Evolutionary conservation across 1,140 invertebrate species (phyloP), one percentile per base, ranked within the genome.

Genomic region (Lutraria rhynchaena): DNA sequence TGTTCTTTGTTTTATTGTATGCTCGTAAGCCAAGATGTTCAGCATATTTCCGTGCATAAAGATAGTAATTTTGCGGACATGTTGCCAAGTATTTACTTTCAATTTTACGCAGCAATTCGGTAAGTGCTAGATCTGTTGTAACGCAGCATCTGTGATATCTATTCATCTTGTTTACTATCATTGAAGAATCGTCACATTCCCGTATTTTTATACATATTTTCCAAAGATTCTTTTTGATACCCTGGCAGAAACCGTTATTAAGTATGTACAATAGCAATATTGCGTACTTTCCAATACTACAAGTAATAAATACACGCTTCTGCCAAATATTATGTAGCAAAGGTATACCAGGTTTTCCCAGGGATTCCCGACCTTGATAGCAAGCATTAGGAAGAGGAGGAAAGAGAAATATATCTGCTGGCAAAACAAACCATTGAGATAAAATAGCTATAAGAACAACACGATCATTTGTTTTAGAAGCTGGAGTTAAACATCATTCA

Each of bases 81-180:
- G 5, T n/a, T 67, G 63, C 63, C 63, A 67, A 67, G 27, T 67
- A 49, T 67, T 67, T 67, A 24, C 35, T 31, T 51, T n/a, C 63
- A 49, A 67, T 51, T 67, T 49, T 67, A 67, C 63, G 63, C 44
- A 67, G 63, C 27, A 46, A 67, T 67, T 67, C 49, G 19, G 41
- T 67, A 67, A 24, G 33, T 37, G 5, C 22, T 24, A 5, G 11
- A 63, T 63, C 24, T 17, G 29, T 15, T n/a, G 37, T 13, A 65
- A 24, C 24, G 41, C 27, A 31, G 22, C 61, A 65, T 65, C 61
- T 65, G 61, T 27, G 13, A 44, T 65, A 65, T 41, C 13, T 44
- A 44, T 67, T 27, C 37, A 46, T 5, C 11, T 51, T 67, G 63
- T 67, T 67, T 67, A 67, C 63, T 46, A 22, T 27, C 63, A 67